These are phyloP conservation scores for Paraplagusia blochii DNA, from an alignment of 2,113 vertebrate genomes.

Conservation along the genomic window DNA sequence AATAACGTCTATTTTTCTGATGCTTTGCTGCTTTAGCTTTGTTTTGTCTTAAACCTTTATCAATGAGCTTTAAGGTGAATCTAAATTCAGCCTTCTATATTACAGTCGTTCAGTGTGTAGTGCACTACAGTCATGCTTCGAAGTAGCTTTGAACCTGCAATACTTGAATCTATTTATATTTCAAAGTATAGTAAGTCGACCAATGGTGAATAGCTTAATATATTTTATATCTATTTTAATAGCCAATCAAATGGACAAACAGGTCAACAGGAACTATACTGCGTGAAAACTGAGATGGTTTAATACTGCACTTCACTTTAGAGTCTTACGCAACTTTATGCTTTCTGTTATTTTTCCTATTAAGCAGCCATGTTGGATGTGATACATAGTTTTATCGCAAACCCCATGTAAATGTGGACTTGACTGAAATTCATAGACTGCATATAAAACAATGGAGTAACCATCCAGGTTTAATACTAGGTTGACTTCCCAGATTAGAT, in stretches of 20 bases:
- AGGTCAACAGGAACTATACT: slow-evolving; percentile 12
- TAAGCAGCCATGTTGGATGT: neutral
- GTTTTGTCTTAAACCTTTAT: no score
- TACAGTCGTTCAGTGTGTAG: slow-evolving; percentile 21
- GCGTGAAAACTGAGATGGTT: slow-evolving; percentile 11
- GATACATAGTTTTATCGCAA: neutral
- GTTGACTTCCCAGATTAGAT: no score
- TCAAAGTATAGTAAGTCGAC: slow-evolving; percentile 37
- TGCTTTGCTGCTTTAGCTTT: slow-evolving; percentile 3
- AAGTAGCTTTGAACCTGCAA: slow-evolving; percentile 73
- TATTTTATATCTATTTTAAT: slow-evolving; percentile 41
- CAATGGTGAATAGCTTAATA: slow-evolving; percentile 48
- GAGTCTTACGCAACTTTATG: slow-evolving; percentile 36
- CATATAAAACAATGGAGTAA: no score
- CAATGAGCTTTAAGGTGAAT: neutral
- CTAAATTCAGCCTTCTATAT: slow-evolving; percentile 9
- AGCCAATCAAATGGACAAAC: slow-evolving; percentile 18
- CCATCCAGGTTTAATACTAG: no score
- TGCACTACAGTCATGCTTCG: slow-evolving; percentile 42
- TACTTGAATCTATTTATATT: slow-evolving; percentile 76
- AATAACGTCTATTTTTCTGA: slow-evolving; percentile 2
- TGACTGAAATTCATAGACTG: no score
- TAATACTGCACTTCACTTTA: slow-evolving; percentile 11
- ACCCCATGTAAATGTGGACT: slow-evolving; percentile 14
- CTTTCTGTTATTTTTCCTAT: slow-evolving; percentile 37